Base-by-base conservation (phyloP, 2,113 vertebrate genomes). In the Pandion haliaetus region DNA sequence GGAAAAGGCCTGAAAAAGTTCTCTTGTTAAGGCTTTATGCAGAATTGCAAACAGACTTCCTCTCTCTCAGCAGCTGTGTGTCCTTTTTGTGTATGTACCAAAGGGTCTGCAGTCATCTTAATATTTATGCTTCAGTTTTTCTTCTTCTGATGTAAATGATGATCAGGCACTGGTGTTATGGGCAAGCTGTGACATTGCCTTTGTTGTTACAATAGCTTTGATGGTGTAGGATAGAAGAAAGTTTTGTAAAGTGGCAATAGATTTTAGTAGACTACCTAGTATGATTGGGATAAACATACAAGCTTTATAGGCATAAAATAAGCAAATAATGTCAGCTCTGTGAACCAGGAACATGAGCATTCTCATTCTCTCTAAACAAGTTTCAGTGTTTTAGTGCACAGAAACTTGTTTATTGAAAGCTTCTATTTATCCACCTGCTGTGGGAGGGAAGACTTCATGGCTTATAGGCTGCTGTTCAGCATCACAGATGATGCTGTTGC, bases 401-500 rank as follows among this genome's bases (percentile, higher is more conserved):
- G 55, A 86, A 81, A 34, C 17, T 49, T 73, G 23, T 45, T 86
- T 57, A 61, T 63, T 85, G 4, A 55, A 50, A 77, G 34, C 50
- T 95, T 84, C 34, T 87, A 19, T 86, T 95, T 72, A 72, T 87
- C 11, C 8, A 17, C 31, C 19, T 66, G 58, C 72, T 82, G 7
- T 89, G 59, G 54, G 65, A 86, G 34, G 69, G n/a, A 80, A 65
- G 21, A 18, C 14, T 88, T 70, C 25, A 29, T 45, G 47, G 55
- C 26, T 87, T 93, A 66, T 38, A 76, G 44, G 18, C 38, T 87
- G 40, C 55, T 90, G 26, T 91, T 96, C 50, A 85, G 69, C 66
- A 86, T 87, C 80, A 93, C 76, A 95, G 87, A 80, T 87, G 59
- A 97, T 96, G 25, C 6, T 91, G 36, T 67, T 93, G 62, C 40